These are phyloP conservation scores for Acronicta psi DNA, from an alignment of 2,888 invertebrate species.

Conservation along the genomic window DNA sequence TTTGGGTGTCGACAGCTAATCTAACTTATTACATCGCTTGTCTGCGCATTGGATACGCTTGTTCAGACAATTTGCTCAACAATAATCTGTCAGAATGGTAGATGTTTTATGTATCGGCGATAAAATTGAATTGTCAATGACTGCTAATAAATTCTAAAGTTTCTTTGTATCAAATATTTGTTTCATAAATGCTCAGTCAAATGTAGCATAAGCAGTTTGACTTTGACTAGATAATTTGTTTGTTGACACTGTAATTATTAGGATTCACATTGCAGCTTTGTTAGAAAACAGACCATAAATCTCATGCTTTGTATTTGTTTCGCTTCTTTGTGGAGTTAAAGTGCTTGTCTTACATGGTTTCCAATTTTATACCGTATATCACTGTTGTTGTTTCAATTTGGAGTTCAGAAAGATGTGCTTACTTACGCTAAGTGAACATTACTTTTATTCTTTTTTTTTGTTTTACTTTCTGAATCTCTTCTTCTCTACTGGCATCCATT, in stretches of 20 bases:
- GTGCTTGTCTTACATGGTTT: conserved; percentile 14
- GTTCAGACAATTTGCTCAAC: conserved; percentile 55
- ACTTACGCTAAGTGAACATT: too few relatives aligned
- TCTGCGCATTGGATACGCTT: conserved; percentile 55
- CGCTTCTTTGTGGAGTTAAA: background rate
- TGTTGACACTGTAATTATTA: conserved; percentile 25
- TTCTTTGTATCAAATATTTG: conserved; percentile 15
- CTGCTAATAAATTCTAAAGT: conserved; percentile 35
- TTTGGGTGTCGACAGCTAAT: conserved; percentile 54
- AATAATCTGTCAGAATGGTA: conserved; percentile 54
- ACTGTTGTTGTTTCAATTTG: background rate
- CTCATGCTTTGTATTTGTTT: conserved; percentile 10
- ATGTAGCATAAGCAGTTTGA: conserved; percentile 13
- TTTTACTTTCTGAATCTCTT: too few relatives aligned
- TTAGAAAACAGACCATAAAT: background rate
- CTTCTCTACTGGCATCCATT: too few relatives aligned
- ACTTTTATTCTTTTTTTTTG: too few relatives aligned
- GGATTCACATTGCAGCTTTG: background rate
- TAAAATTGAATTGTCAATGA: conserved; percentile 51
- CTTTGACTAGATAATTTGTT: conserved; percentile 19
- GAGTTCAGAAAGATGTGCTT: too few relatives aligned
- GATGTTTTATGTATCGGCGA: conserved; percentile 40
- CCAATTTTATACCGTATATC: background rate
- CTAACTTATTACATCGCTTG: conserved; percentile 52
- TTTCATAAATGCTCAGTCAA: conserved; percentile 5